These are phyloP conservation scores for Papilio machaon DNA, from an alignment of 1,140 invertebrate genomes.

Conservation along the genomic window DNA sequence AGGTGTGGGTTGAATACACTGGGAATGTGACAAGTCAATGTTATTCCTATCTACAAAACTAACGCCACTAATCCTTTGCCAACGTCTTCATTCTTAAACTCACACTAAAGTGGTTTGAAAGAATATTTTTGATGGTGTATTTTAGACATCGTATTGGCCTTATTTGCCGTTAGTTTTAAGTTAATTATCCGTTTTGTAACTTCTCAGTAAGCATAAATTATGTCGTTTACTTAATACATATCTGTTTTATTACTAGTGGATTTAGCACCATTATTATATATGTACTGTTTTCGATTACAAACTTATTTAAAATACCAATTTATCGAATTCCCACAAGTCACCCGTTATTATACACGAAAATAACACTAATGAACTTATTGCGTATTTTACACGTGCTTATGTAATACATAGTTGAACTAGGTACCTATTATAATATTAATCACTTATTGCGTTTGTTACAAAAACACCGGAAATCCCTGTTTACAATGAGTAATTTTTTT, in stretches of 20 bases:
- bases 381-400: background rate
- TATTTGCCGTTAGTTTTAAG: too few species aligned
- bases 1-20: slow-evolving; percentile 45
- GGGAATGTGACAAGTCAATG: slow-evolving; percentile 48
- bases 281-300: background rate
- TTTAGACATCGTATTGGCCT: too few species aligned
- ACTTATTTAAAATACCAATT: background rate
- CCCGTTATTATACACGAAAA: background rate
- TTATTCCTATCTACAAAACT: slow-evolving; percentile 43
- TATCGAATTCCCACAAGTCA: background rate
- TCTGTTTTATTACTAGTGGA: too few species aligned
- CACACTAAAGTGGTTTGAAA: background rate
- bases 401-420: background rate
- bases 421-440: background rate
- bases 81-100: background rate
- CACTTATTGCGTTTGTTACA: slow-evolving; percentile 35
- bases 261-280: too few species aligned
- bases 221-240: too few species aligned
- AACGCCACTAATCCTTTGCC: background rate
- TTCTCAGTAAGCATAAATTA: too few species aligned
- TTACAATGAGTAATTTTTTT: slow-evolving; percentile 18
- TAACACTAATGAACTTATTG: background rate
- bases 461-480: slow-evolving; percentile 38
- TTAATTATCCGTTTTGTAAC: too few species aligned
- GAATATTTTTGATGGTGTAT: background rate